These are phyloP conservation scores for Rhabditoides inermis DNA, from an alignment of 2,888 invertebrate species.

Conservation along the genomic window DNA sequence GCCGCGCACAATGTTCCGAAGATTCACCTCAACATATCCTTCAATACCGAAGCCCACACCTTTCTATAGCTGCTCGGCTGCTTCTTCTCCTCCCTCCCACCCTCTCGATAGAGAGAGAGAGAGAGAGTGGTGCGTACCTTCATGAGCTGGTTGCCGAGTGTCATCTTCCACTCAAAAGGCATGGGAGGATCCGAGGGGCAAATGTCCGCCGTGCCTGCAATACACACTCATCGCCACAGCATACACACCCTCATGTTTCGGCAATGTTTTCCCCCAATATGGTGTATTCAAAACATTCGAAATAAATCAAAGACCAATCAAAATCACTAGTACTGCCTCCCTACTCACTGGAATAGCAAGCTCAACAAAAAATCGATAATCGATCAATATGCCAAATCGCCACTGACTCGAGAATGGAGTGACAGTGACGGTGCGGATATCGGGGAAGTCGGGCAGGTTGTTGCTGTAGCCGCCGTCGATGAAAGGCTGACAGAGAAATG, in stretches of 20 bases:
- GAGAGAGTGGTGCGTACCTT: conserved; percentile 29
- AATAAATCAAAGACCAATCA: neutral
- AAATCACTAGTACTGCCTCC: neutral
- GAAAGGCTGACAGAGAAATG: conserved; percentile 64
- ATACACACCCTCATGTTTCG: no score
- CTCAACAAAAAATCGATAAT: no score
- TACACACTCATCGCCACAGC: no score
- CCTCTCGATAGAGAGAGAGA: neutral
- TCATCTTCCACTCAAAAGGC: conserved; percentile 44
- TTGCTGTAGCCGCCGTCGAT: conserved; percentile 93
- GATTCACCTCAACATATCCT: conserved; percentile 49
- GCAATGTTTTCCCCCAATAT: no score
- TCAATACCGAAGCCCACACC: neutral
- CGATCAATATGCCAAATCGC: conserved; percentile 82
- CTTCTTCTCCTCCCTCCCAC: neutral
- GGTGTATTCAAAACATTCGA: no score
- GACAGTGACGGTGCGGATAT: conserved; percentile 80
- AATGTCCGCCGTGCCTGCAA: conserved; percentile 31
- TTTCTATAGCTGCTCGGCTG: neutral
- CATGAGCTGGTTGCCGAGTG: conserved; percentile 40
- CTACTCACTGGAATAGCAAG: neutral
- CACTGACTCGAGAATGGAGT: conserved; percentile 88
- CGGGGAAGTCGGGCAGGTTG: conserved; percentile 81
- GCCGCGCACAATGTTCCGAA: conserved; percentile 50
- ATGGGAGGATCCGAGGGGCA: conserved; percentile 32